Evolutionary conservation across 1,140 invertebrate genomes (phyloP).

Genomic region (Achroia grisella): DNA sequence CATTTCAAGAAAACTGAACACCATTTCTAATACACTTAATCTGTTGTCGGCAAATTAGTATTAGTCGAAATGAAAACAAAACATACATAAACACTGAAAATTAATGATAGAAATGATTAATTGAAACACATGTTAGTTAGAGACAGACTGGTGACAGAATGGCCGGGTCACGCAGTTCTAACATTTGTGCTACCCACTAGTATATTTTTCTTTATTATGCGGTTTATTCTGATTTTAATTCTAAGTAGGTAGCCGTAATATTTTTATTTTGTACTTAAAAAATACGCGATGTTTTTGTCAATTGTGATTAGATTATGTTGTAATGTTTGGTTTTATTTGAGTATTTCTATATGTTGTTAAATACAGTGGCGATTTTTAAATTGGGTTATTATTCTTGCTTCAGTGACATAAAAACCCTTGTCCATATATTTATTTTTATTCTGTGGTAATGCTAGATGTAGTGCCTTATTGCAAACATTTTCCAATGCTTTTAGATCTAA

Average conservation of each 20-base stretch:
- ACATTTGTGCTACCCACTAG: not conserved
- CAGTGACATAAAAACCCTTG: no score
- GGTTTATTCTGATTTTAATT: not conserved
- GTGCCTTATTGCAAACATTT: no score
- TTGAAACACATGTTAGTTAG: slow-evolving; percentile 14
- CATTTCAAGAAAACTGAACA: slow-evolving; percentile 53
- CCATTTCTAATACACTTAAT: slow-evolving; percentile 22
- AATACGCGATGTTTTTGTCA: no score
- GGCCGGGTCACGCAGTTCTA: not conserved
- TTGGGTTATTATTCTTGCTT: no score
- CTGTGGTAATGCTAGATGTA: no score
- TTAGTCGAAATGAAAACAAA: slow-evolving; percentile 5
- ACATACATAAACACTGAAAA: not conserved
- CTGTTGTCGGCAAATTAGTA: not conserved
- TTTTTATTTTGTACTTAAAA: no score
- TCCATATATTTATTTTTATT: no score
- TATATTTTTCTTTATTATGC: not conserved
- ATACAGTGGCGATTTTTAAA: no score
- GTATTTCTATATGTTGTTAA: no score
- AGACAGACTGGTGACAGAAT: slow-evolving; percentile 5
- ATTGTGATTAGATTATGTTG: no score
- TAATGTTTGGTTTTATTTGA: no score
- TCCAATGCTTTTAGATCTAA: no score
- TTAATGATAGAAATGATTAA: slow-evolving; percentile 3
- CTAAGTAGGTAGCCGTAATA: not conserved